A percentile compares a stretch with the other conserved stretches of the same genome.
phyloP scores from a whole-genome alignment of 2,113 vertebrate genomes.

The Peromyscus californicus region DNA sequence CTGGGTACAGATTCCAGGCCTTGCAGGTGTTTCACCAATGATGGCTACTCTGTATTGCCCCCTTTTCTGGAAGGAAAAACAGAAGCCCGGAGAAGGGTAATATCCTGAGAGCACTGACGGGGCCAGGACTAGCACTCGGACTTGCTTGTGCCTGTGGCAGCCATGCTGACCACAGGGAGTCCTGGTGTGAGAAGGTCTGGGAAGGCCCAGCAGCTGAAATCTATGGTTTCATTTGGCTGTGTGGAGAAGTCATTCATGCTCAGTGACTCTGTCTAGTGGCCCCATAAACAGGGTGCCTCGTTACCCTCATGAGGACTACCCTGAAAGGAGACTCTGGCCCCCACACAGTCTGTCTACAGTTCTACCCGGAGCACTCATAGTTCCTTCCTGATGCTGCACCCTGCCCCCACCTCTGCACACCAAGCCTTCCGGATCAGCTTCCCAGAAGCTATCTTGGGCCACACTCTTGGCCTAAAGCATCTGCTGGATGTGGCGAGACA shows the following conservation, averaged over 20 bases:
- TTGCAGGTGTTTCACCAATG: neutral
- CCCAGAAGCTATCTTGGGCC: constrained; percentile 39
- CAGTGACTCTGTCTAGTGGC: neutral
- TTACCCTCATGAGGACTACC: neutral
- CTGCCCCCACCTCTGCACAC: neutral
- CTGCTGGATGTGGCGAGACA: constrained; percentile 18
- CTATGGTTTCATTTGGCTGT: neutral
- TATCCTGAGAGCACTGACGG: neutral
- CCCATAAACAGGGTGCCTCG: neutral
- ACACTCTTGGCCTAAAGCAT: neutral
- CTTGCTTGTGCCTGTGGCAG: neutral
- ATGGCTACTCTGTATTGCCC: neutral
- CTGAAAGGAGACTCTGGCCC: neutral
- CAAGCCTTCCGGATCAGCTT: neutral
- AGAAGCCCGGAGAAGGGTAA: neutral
- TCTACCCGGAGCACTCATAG: neutral
- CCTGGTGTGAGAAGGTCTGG: neutral
- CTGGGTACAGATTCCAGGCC: neutral
- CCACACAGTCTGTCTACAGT: neutral
- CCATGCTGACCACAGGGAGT: neutral
- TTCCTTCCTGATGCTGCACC: neutral
- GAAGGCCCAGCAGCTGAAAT: neutral
- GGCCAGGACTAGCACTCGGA: neutral
- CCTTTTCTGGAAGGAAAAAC: neutral
- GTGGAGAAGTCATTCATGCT: neutral